Conservation (phyloP, 2,888 invertebrate species). For the Dasysyrphus tricinctus region DNA sequence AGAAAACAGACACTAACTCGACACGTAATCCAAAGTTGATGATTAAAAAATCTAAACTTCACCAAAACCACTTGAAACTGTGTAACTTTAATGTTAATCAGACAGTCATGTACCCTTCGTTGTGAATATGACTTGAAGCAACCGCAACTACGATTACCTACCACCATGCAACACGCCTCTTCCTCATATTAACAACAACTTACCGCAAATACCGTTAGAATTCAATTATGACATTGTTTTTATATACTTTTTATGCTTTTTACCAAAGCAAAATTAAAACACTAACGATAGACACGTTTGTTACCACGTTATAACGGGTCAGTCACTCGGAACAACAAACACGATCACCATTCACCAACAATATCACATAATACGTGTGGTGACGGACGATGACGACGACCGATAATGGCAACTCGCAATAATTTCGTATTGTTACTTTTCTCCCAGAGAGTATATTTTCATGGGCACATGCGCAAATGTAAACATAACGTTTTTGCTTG, state of each 20-base stretch:
- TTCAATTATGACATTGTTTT: constrained; percentile 62
- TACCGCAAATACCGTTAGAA: constrained; percentile 56
- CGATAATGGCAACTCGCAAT: constrained; percentile 19
- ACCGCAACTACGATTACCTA: neutral
- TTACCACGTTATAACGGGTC: constrained; percentile 63
- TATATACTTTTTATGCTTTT: constrained; percentile 6
- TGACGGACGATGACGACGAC: neutral
- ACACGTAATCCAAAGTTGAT: neutral
- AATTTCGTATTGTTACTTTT: constrained; percentile 51
- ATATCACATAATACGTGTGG: constrained; percentile 33
- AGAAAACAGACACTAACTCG: neutral
- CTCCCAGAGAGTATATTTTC: constrained; percentile 34
- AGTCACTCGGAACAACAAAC: constrained; percentile 63
- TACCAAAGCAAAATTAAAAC: neutral
- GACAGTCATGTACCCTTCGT: neutral
- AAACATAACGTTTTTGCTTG: constrained; percentile 38
- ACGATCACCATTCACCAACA: constrained; percentile 58
- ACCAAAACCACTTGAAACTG: neutral
- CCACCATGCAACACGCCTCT: constrained; percentile 25
- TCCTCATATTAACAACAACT: constrained; percentile 42
- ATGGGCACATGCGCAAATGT: constrained; percentile 59
- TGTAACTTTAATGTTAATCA: neutral
- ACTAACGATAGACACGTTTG: constrained; percentile 46
- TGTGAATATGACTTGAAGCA: neutral
- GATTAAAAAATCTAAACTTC: neutral